These are phyloP conservation scores for Nesoenas mayeri DNA, from an alignment of 2,113 vertebrate species.

Conservation along the genomic window DNA sequence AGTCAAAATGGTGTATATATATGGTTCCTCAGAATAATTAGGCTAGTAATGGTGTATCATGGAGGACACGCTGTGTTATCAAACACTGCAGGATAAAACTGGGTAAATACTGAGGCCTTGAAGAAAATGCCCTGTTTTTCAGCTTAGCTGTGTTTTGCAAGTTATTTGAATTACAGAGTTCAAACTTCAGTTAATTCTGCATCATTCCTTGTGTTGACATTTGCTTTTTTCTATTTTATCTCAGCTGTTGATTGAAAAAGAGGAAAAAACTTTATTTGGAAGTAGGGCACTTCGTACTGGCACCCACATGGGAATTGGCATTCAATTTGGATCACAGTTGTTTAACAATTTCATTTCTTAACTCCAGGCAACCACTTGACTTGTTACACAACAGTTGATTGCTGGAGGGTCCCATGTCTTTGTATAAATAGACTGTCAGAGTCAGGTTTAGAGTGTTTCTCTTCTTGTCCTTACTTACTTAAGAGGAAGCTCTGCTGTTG, in stretches of 20 bases:
- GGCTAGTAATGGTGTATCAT: conserved; percentile 19
- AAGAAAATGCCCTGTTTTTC: conserved; percentile 69
- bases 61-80: conserved; percentile 18
- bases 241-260: background rate
- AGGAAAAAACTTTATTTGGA: background rate
- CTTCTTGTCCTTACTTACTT: background rate
- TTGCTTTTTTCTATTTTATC: background rate
- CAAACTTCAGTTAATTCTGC: background rate
- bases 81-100: conserved; percentile 47
- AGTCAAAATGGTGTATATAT: conserved; percentile 58
- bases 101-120: conserved; percentile 51
- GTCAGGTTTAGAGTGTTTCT: background rate
- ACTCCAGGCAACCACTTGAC: background rate
- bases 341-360: background rate
- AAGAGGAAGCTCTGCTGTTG: background rate
- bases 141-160: conserved; percentile 81
- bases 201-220: background rate
- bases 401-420: background rate
- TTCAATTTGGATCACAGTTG: background rate
- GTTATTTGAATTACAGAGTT: conserved; percentile 80
- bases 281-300: background rate
- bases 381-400: background rate
- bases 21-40: conserved; percentile 64
- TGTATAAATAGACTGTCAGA: background rate
- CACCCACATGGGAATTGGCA: background rate